A percentile compares a stretch with the other conserved stretches of the same genome.
phyloP scores from a whole-genome alignment of 53 echinoderm and acorn worm genomes.

The Hippasteria phrygiana region DNA sequence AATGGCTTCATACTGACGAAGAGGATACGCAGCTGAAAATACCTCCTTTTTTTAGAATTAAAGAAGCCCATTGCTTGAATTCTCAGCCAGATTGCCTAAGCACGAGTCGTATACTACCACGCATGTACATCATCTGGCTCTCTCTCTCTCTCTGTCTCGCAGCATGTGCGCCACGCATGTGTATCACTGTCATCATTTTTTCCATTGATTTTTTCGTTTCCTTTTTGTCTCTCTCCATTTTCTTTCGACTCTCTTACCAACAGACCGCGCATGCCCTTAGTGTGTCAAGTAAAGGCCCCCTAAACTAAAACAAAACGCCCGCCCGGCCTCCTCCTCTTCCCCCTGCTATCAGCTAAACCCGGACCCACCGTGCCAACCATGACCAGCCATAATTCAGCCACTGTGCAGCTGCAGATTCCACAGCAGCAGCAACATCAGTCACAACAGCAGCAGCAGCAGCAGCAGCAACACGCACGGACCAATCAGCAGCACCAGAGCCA shows the following conservation, averaged over 20 bases:
- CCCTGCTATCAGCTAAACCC: conserved; percentile 62
- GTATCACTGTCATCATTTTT: conserved; percentile 58
- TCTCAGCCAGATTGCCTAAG: too few relatives aligned
- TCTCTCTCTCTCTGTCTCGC: neutral
- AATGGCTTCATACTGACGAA: too few relatives aligned
- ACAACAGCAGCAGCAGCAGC: conserved; percentile 35
- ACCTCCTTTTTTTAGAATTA: too few relatives aligned
- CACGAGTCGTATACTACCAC: neutral
- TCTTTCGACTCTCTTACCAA: conserved; percentile 34
- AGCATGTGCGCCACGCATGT: conserved; percentile 45
- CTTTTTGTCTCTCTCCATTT: conserved; percentile 40
- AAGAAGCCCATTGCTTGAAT: too few relatives aligned
- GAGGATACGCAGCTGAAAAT: too few relatives aligned
- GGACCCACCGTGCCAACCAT: conserved; percentile 64
- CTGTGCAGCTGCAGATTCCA: conserved; percentile 47
- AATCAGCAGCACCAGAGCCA: conserved; percentile 59
- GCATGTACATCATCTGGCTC: neutral
- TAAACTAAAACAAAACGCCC: neutral
- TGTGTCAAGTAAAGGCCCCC: conserved; percentile 2
- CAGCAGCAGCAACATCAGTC: conserved; percentile 11
- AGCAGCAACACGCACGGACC: conserved; percentile 14
- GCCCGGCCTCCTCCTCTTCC: conserved; percentile 2
- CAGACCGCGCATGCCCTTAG: conserved; percentile 69
- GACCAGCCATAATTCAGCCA: conserved; percentile 16
- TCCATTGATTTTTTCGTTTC: conserved; percentile 55